Conservation (phyloP, 2,888 invertebrate genomes). For the Actias luna region DNA sequence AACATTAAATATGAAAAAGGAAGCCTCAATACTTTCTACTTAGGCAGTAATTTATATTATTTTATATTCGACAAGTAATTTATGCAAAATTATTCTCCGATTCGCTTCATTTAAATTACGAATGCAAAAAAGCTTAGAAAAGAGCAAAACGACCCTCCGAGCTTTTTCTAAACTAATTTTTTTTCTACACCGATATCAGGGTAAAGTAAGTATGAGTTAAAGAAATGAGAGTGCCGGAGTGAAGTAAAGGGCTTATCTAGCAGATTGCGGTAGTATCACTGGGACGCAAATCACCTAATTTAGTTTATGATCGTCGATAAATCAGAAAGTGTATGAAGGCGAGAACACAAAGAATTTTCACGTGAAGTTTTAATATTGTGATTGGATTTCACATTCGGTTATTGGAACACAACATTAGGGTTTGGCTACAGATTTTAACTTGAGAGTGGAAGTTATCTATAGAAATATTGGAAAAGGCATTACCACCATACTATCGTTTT, state of each 20-base stretch:
- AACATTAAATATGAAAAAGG: neutral
- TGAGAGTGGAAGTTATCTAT: too few relatives aligned
- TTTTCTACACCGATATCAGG: slow-evolving; percentile 1
- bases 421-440: too few relatives aligned
- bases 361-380: neutral
- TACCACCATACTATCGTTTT: too few relatives aligned
- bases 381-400: too few relatives aligned
- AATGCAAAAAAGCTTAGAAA: slow-evolving; percentile 15
- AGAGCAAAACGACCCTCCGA: slow-evolving; percentile 9
- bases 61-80: neutral
- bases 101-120: slow-evolving; percentile 10
- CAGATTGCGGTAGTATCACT: slow-evolving; percentile 16
- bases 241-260: slow-evolving; percentile 16
- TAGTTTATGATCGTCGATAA: slow-evolving; percentile 12
- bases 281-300: slow-evolving; percentile 12
- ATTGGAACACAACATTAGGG: too few relatives aligned
- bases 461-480: too few relatives aligned
- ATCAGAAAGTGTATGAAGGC: slow-evolving; percentile 2
- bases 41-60: neutral
- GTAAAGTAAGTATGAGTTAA: slow-evolving; percentile 11
- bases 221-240: slow-evolving; percentile 9
- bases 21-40: neutral
- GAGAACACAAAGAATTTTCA: neutral
- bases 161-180: slow-evolving; percentile 7
- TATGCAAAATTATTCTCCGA: neutral